Base-by-base conservation (phyloP, 2,888 invertebrate genomes). In the Cerceris rybyensis region DNA sequence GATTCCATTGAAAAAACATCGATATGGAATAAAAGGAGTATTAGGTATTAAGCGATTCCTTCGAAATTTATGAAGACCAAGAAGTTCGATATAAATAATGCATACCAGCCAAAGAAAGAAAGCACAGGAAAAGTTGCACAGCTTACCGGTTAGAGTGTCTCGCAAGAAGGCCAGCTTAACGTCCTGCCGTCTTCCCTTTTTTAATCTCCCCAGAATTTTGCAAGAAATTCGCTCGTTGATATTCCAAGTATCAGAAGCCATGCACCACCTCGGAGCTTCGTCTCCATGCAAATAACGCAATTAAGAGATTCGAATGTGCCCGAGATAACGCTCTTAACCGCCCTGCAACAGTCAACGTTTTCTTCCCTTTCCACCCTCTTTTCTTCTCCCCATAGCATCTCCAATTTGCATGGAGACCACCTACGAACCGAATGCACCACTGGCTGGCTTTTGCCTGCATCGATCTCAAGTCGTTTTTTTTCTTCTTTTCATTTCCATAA, bases 251-350 rank as follows among this genome's bases (percentile, higher is more conserved):
- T 13, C 11, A 9, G 11, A 43, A 8, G 43, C 46, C 9, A 39
- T 17, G 8, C 46, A 9, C 16, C 28, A 17, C 59, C 65, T 60
- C 39, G 66, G 8, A 52, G 67, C 78, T 74, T 78, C 82, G 73
- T 80, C 76, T 82, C 77, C 71, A 77, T 84, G 77, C 85, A 82
- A 83, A 84, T 85, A 85, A 83, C 76, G 84, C 82, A 87, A 88
- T 88, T 88, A 87, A 87, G 85, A 86, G 78, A 82, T 82, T 82
- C 81, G 84, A 82, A 82, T 82, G 82, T 82, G 70, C 78, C 55
- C 78, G 64, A 85, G 86, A 87, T 87, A 87, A 85, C 86, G 80
- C 79, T 78, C 72, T 46, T 55, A 17, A n/a, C 16, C 71, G 49
- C 39, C 17, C 39, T 65, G 52, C 71, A 59, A 68, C 75, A 61